Evolutionary conservation across 2,113 vertebrate species (phyloP), one percentile per base, ranked within the genome.

Genomic region (Xiphias gladius): DNA sequence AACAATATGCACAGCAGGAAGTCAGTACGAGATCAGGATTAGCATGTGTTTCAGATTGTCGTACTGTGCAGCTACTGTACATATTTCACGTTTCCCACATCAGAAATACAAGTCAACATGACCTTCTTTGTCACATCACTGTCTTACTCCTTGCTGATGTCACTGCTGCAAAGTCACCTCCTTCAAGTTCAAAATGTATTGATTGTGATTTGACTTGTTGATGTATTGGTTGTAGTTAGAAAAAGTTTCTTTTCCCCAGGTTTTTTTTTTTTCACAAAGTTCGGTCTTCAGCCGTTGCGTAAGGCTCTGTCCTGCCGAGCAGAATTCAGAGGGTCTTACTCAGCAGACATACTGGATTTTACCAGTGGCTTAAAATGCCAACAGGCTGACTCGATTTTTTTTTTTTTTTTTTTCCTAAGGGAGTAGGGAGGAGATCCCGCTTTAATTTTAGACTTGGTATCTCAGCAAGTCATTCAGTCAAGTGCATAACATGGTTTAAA

Each of bases 261-360:
- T n/a, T n/a, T n/a, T n/a, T n/a, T n/a, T n/a, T n/a, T n/a, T n/a
- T n/a, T n/a, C n/a, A n/a, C n/a, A n/a, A 84, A 82, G 58, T 80
- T 88, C 9, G 46, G 63, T 76, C 50, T 74, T 73, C 41, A 75
- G 84, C 66, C 81, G 65, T 52, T 80, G 68, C 4, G 10, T 67
- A 76, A 79, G 77, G 78, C 85, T 72, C 26, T 3, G 77, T 73
- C 64, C 68, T 57, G 75, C 71, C 1, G 68, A 83, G 70, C 68
- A 80, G 67, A 84, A 90, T 85, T 71, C 63, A 69, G 22, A 73
- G 88, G 50, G 46, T 73, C 82, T 87, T 84, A 80, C 83, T 90
- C 84, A 90, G 89, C 86, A 85, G 83, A 87, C 64, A 46, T 82
- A 79, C 84, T 86, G 82, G 71, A 86, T 90, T 87, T 78, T 46